Conservation (phyloP, 2,888 invertebrate genomes). For the Metalampra italica region DNA sequence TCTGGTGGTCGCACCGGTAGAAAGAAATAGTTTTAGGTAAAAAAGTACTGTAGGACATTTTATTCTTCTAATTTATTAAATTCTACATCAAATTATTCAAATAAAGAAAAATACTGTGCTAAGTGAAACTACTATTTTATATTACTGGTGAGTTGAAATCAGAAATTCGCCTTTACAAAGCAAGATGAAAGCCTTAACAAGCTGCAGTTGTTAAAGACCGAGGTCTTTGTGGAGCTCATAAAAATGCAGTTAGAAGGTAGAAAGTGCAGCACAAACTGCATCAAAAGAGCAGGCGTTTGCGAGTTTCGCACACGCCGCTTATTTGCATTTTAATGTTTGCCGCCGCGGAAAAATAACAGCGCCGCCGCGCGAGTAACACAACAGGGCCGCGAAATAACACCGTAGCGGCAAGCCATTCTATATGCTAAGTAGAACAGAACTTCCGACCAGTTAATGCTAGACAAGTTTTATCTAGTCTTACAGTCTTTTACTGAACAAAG, state of each 20-base stretch:
- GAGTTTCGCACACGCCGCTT: conserved; percentile 33
- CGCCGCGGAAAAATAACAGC: conserved; percentile 31
- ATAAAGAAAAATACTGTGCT: no score
- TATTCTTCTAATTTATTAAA: no score
- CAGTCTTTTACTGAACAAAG: conserved; percentile 10
- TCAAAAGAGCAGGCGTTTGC: conserved; percentile 32
- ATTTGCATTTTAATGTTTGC: conserved; percentile 58
- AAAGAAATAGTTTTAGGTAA: conserved; percentile 23
- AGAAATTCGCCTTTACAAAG: no score
- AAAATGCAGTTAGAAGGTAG: conserved; percentile 7
- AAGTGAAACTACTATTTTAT: no score
- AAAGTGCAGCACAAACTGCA: conserved; percentile 24
- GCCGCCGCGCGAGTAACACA: conserved; percentile 4
- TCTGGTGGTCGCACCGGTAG: conserved; percentile 27
- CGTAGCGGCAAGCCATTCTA: conserved; percentile 37
- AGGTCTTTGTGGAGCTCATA: not conserved
- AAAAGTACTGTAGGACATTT: not conserved
- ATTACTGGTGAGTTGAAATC: no score
- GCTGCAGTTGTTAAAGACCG: not conserved
- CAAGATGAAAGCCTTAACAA: no score
- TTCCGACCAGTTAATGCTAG: conserved; percentile 37
- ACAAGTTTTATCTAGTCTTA: conserved; percentile 37
- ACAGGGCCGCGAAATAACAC: conserved; percentile 31
- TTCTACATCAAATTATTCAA: no score
- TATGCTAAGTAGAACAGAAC: conserved; percentile 49